phyloP scores from a whole-genome alignment of 2,888 invertebrate genomes.

The Drosophila hamatofila region DNA sequence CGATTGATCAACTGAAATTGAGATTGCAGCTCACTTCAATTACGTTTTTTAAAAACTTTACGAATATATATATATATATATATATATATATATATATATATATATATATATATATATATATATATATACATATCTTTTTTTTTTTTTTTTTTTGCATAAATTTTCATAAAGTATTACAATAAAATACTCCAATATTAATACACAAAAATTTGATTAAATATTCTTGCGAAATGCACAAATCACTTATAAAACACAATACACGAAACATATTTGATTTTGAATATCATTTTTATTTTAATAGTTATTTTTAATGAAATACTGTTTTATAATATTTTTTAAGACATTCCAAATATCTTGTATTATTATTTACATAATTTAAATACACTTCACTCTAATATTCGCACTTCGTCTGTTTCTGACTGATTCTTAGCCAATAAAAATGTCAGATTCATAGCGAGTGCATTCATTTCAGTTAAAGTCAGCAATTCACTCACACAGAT shows the following conservation, averaged over 20 bases:
- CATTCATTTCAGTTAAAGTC: constrained; percentile 12
- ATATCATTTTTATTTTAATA: too few relatives aligned
- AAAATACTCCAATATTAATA: too few relatives aligned
- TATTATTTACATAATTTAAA: neutral
- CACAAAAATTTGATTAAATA: neutral
- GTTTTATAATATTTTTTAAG: neutral
- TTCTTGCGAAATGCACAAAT: neutral
- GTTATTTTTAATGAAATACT: too few relatives aligned
- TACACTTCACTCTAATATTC: neutral
- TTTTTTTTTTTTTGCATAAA: too few relatives aligned
- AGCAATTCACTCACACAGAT: constrained; percentile 29
- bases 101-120: too few relatives aligned
- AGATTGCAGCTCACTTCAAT: neutral
- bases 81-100: too few relatives aligned
- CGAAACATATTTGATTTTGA: too few relatives aligned
- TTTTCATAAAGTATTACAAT: too few relatives aligned
- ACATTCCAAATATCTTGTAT: neutral
- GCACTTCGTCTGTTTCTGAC: neutral
- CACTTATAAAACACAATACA: neutral
- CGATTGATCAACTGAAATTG: neutral
- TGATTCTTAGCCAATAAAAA: constrained; percentile 8
- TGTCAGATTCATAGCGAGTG: neutral
- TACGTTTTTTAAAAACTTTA: neutral
- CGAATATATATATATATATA: too few relatives aligned
- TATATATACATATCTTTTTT: too few relatives aligned